Percentiles rank a stretch among this genome's conserved stretches.
Evolutionary conservation across 2,113 vertebrate genomes (phyloP).

Genomic region (Osmerus mordax): DNA sequence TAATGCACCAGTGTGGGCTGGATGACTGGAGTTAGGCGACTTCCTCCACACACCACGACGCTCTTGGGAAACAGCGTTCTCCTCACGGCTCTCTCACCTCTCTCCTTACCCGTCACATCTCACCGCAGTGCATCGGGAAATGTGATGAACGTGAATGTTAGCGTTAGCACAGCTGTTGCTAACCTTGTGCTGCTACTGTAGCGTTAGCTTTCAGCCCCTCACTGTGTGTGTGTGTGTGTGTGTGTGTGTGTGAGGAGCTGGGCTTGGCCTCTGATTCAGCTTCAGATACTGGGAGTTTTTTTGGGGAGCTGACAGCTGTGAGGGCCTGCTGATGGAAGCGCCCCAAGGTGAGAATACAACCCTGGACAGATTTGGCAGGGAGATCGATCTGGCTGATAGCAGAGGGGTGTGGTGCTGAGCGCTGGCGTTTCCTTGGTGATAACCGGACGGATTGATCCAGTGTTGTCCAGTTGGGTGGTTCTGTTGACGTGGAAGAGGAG

Average conservation of each 20-base stretch:
- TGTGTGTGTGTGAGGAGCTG: not conserved
- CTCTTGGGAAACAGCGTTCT: no score
- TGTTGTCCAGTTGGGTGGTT: not conserved
- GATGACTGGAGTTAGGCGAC: no score
- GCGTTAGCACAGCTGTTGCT: no score
- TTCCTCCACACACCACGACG: no score
- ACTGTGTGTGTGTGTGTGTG: not conserved
- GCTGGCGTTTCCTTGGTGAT: conserved; percentile 1
- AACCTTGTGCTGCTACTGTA: no score
- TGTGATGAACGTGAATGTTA: no score
- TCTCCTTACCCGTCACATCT: no score
- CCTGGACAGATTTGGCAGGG: conserved; percentile 18
- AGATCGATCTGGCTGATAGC: no score
- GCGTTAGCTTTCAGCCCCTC: not conserved
- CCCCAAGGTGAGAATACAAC: conserved; percentile 37
- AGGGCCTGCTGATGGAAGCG: conserved; percentile 30
- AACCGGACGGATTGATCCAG: not conserved
- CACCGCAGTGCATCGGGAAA: no score
- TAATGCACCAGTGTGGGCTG: no score
- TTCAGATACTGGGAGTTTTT: conserved; percentile 44
- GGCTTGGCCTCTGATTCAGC: conserved; percentile 24
- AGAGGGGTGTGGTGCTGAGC: conserved; percentile 1
- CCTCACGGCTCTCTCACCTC: no score
- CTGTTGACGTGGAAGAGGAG: not conserved
- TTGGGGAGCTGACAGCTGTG: conserved; percentile 27